These are phyloP conservation scores for Myxocyprinus asiaticus DNA, from an alignment of 2,113 vertebrate genomes.

Conservation along the genomic window DNA sequence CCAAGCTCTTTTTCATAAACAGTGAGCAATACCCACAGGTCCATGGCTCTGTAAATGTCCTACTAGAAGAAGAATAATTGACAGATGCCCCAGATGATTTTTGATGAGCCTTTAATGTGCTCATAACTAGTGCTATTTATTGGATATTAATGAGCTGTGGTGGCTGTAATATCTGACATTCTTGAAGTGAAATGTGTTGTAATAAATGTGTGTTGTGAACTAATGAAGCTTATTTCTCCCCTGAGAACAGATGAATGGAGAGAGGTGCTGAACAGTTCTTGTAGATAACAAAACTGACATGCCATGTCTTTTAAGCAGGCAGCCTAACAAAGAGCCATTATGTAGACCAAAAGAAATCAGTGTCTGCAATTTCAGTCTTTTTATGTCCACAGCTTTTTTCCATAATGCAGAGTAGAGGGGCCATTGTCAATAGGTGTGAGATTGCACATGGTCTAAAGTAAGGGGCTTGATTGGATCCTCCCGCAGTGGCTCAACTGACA, in stretches of 20 bases:
- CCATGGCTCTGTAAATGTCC: no score
- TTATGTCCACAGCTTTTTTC: background rate
- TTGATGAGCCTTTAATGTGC: background rate
- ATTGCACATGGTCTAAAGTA: conserved; percentile 34
- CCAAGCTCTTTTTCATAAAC: no score
- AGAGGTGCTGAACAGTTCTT: background rate
- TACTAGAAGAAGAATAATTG: no score
- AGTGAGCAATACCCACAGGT: no score
- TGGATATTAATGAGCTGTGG: background rate
- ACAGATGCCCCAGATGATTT: no score
- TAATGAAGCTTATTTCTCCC: background rate
- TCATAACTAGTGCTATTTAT: background rate
- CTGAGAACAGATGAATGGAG: background rate
- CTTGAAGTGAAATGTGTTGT: background rate
- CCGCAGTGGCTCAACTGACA: background rate
- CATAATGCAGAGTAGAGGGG: background rate
- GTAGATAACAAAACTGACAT: conserved; percentile 15
- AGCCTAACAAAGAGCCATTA: background rate
- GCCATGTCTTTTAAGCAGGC: background rate
- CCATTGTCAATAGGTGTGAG: conserved; percentile 31
- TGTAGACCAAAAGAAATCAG: background rate
- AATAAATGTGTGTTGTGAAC: background rate
- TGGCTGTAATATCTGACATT: background rate
- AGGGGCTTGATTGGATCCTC: conserved; percentile 32
- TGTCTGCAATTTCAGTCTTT: conserved; percentile 29